Conservation (phyloP, 1,140 invertebrate species). For the Lerema accius region DNA sequence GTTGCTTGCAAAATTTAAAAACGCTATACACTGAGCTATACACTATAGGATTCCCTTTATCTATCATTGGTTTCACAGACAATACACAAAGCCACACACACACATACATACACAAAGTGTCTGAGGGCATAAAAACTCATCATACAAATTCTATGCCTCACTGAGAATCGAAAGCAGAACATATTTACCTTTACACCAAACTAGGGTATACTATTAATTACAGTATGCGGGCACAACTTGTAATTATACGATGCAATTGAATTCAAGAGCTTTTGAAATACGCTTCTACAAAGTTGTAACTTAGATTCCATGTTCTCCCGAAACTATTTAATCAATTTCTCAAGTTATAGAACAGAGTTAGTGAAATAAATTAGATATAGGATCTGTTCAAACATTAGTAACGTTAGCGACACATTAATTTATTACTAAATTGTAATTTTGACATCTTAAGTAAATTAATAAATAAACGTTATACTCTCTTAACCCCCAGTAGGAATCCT, state of each 20-base stretch:
- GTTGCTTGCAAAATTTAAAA: neutral
- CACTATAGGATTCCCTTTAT: too few species aligned
- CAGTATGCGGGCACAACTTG: neutral
- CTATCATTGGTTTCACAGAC: too few species aligned
- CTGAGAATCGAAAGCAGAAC: too few species aligned
- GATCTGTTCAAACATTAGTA: neutral
- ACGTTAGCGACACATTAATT: neutral
- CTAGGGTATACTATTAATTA: neutral
- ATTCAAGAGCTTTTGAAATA: constrained; percentile 16
- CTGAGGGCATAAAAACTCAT: too few species aligned
- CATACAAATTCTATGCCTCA: too few species aligned
- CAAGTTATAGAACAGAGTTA: constrained; percentile 9
- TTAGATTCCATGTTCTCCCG: constrained; percentile 7
- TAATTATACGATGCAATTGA: neutral
- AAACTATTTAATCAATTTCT: constrained; percentile 17
- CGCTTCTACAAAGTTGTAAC: constrained; percentile 10
- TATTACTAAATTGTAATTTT: neutral
- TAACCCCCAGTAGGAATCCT: too few species aligned
- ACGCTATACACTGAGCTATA: too few species aligned
- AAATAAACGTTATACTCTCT: too few species aligned
- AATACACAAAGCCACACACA: too few species aligned
- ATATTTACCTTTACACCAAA: too few species aligned
- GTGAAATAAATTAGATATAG: constrained; percentile 4
- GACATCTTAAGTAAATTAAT: too few species aligned
- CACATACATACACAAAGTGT: too few species aligned